phyloP scores from a whole-genome alignment of 2,888 invertebrate species.

The Mantis religiosa region DNA sequence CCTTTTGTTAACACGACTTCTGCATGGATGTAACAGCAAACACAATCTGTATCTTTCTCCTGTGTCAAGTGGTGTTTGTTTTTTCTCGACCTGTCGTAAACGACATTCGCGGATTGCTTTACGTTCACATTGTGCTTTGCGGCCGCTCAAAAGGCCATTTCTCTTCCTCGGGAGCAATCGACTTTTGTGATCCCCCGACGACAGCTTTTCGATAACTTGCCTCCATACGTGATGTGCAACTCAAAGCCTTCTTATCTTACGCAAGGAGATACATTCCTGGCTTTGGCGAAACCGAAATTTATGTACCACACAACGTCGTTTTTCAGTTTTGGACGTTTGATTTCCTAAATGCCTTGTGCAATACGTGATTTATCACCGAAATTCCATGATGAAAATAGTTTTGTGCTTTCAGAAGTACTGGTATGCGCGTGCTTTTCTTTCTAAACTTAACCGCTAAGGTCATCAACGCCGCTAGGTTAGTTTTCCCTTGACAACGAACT shows the following conservation, averaged over 20 bases:
- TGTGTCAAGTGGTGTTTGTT: not conserved
- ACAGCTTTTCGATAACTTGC: not conserved
- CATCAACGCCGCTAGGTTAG: no score
- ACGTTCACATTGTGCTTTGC: not conserved
- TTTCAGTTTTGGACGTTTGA: not conserved
- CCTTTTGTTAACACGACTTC: no score
- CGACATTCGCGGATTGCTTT: not conserved
- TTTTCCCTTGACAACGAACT: no score
- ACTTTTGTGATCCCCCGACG: not conserved
- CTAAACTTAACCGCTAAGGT: no score
- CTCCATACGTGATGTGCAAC: not conserved
- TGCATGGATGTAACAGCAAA: no score
- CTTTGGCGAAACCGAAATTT: not conserved
- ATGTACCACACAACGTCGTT: not conserved
- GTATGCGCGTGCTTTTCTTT: not conserved
- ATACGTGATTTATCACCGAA: not conserved
- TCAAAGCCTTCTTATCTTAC: not conserved
- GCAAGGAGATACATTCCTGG: not conserved
- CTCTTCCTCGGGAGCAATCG: not conserved
- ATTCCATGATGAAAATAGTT: not conserved
- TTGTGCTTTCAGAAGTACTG: not conserved
- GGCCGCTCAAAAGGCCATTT: not conserved
- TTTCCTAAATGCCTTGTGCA: not conserved
- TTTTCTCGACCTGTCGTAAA: not conserved
- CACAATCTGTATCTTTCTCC: no score